Evolutionary conservation across 2,113 vertebrate species (phyloP).

Genomic region (Chaenocephalus aceratus): DNA sequence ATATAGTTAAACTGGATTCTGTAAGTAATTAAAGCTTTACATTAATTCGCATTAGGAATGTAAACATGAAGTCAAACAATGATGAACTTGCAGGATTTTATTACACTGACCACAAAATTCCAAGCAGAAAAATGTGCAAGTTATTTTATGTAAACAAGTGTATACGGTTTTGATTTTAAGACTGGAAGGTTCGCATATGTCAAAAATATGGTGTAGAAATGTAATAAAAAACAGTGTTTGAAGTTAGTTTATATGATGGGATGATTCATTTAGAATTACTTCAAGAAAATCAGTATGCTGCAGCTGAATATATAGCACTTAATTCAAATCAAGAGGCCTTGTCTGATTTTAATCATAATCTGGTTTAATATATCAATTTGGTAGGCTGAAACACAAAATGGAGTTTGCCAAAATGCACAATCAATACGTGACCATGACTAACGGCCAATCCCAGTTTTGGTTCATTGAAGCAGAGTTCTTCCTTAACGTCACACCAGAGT

Average conservation of each 20-base stretch:
- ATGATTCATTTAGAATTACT: background rate
- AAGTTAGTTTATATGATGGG: background rate
- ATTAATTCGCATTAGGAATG: background rate
- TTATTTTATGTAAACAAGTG: no score
- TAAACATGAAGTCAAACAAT: background rate
- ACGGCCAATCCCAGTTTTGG: background rate
- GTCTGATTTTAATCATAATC: conserved; percentile 1
- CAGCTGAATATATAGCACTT: background rate
- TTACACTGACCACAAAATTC: background rate
- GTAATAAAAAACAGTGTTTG: background rate
- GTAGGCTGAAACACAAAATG: background rate
- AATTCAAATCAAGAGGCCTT: background rate
- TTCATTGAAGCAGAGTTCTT: background rate
- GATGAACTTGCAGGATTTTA: conserved; percentile 2
- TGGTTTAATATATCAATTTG: background rate
- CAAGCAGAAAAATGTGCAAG: background rate
- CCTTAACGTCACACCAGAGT: conserved; percentile 23
- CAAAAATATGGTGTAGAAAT: no score
- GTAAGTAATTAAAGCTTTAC: background rate
- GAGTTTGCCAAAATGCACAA: background rate
- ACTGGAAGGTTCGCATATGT: no score
- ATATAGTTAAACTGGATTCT: background rate
- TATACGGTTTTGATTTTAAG: no score
- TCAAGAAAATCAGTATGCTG: conserved; percentile 10
- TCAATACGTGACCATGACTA: no score